Evolutionary conservation across 2,113 vertebrate species (phyloP), one percentile per base, ranked within the genome.

Genomic region (Martes martes): DNA sequence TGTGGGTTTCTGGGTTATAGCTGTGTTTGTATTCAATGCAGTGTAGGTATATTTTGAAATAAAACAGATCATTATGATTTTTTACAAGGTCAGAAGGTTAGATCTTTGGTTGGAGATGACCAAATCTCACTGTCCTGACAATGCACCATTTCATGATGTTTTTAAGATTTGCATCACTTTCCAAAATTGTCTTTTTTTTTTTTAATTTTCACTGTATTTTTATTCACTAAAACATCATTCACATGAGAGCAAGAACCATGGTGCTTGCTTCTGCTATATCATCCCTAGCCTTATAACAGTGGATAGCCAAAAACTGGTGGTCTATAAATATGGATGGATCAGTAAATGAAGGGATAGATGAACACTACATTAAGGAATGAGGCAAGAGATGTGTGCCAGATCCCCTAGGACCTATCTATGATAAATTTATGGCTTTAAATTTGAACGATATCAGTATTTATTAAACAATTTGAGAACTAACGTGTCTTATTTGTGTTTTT

Each of bases 1-100:
- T 94, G 24, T 86, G 89, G 79, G 82, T 86, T 90, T 96, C 69
- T 92, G n/a, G 5, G 24, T 76, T 65, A 71, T 4, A 78, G 2
- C 79, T 90, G 39, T 94, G 74, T 93, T 96, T 79, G 28, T 74
- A 67, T 33, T 85, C 73, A 71, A 80, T 36, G 14, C 36, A 65
- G 50, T 86, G 55, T 47, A 84, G 80, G 95, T 18, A 42, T 65
- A 6, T 84, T 94, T 95, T 89, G 79, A 94, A 96, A 96, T 95
- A 97, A 96, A 98, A 96, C 6, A 39, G 57, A 73, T 42, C n/a
- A 73, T 61, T 85, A 36, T 4, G 52, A 14, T 21, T 57, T 52
- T 80, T 71, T 5, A 9, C n/a, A 63, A 76, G 0, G 24, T 74
- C 45, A 65, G 73, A n/a, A 82, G 7, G 16, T 42, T 21, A 39